Evolutionary conservation across 1,140 invertebrate species (phyloP).

Genomic region (Caerostris extrusa): DNA sequence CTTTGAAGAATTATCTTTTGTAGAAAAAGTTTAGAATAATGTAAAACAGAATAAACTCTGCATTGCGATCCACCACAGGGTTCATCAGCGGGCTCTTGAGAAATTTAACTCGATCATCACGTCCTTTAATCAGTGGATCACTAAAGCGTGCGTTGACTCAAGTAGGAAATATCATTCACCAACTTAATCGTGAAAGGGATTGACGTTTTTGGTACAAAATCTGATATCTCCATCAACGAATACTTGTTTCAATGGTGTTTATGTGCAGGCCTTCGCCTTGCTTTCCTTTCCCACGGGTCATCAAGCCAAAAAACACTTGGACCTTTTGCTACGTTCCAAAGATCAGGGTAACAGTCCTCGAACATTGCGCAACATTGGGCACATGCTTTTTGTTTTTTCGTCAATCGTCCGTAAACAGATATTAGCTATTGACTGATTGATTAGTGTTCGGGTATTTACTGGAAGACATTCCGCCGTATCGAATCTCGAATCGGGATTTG

Average conservation of each 20-base stretch:
- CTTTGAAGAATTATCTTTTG: too few relatives aligned
- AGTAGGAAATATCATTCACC: conserved; percentile 13
- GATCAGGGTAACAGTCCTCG: conserved; percentile 54
- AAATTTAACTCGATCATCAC: too few relatives aligned
- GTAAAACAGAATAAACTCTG: too few relatives aligned
- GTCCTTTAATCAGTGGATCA: not conserved
- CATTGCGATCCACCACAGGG: too few relatives aligned
- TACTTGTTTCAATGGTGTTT: conserved; percentile 26
- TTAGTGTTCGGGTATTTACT: not conserved
- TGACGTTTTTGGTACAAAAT: conserved; percentile 4
- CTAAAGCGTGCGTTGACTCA: conserved; percentile 28
- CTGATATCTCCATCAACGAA: conserved; percentile 43
- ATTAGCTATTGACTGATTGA: conserved; percentile 50
- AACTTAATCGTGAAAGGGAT: not conserved
- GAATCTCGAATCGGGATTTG: conserved; percentile 22
- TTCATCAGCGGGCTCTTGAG: too few relatives aligned
- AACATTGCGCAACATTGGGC: conserved; percentile 5
- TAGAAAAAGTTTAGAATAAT: too few relatives aligned
- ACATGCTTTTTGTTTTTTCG: conserved; percentile 52
- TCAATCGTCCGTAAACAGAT: conserved; percentile 59
- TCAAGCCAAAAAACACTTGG: not conserved
- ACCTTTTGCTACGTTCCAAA: conserved; percentile 4
- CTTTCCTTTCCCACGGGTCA: conserved; percentile 8
- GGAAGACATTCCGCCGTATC: not conserved
- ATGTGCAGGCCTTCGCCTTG: conserved; percentile 26